A percentile compares a stretch with the other conserved stretches of the same genome.
Conservation (phyloP, 2,797 vertebrate genomes). For the Crypturellus tataupa region DNA sequence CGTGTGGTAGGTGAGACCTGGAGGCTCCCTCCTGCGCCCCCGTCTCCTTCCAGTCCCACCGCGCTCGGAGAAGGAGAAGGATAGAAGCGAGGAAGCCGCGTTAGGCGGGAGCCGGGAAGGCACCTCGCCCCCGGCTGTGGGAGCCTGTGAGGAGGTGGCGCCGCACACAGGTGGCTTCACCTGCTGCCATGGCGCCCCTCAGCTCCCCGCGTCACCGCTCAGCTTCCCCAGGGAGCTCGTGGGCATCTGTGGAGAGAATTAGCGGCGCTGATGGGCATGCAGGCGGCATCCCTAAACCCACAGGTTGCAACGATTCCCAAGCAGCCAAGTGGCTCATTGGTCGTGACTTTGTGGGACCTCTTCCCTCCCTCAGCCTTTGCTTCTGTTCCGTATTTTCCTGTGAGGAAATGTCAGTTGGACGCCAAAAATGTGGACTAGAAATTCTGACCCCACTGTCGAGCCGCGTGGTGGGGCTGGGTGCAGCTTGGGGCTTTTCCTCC, state of each 20-base stretch:
- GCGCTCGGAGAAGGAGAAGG: background rate
- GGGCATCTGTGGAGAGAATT: background rate
- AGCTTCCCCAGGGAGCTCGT: no score
- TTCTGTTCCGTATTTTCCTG: fast-evolving
- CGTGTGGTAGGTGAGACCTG: background rate
- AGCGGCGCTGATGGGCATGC: no score
- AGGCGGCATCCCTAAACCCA: background rate
- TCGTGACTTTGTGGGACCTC: background rate
- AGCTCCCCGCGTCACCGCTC: no score
- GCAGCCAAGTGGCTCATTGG: background rate
- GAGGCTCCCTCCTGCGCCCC: background rate
- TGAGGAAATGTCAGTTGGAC: background rate
- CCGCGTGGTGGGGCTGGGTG: fast-evolving
- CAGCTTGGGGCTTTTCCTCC: fast-evolving
- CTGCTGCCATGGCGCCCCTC: no score
- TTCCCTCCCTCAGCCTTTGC: background rate
- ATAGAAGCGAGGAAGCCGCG: background rate
- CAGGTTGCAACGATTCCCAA: fast-evolving
- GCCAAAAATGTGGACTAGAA: background rate
- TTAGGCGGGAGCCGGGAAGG: background rate
- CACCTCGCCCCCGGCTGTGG: no score
- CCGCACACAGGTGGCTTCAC: no score
- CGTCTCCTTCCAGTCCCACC: fast-evolving
- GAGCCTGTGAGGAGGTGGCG: no score
- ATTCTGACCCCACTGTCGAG: fast-evolving